Evolutionary conservation across 2,888 invertebrate genomes (phyloP).

Genomic region (Ecdyonurus torrentis): DNA sequence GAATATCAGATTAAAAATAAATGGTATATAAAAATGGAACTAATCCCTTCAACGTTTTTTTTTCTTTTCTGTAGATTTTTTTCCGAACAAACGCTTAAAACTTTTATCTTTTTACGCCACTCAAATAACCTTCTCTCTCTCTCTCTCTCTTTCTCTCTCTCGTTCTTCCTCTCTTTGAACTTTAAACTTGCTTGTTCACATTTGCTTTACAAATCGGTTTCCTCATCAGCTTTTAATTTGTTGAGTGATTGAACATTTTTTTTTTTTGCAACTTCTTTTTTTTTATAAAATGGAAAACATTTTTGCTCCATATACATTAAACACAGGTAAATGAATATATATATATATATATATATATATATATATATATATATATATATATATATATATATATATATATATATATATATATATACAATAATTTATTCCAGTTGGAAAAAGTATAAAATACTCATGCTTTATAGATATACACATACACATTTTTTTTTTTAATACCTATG

Average conservation of each 20-base stretch:
- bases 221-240: not conserved
- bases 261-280: no score
- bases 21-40: not conserved
- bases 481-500: no score
- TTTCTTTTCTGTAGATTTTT: not conserved
- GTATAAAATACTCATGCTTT: no score
- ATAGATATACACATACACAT: no score
- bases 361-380: no score
- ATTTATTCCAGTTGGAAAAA: no score
- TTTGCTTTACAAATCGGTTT: not conserved
- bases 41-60: not conserved
- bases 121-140: not conserved
- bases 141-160: not conserved
- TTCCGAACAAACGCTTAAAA: not conserved
- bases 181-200: not conserved
- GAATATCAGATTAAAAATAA: not conserved
- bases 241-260: not conserved
- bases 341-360: no score
- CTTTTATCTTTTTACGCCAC: slow-evolving; percentile 4
- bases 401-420: no score
- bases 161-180: not conserved
- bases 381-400: no score
- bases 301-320: no score
- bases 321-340: no score
- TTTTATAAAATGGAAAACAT: no score